phyloP scores from a whole-genome alignment of 2,797 vertebrate species.

The Nannoperca australis region DNA sequence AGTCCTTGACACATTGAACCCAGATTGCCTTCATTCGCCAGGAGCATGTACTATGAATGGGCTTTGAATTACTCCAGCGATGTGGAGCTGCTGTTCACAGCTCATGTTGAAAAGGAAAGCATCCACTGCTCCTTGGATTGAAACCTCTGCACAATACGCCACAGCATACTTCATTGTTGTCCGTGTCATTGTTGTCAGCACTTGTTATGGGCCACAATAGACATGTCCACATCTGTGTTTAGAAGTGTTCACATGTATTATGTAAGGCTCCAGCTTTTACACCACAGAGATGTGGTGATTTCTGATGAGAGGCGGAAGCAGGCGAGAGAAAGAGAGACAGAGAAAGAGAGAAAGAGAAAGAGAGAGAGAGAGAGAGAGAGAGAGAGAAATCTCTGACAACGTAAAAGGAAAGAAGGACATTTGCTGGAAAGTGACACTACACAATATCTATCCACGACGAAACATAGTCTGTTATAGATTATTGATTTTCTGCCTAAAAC shows the following conservation, averaged over 20 bases:
- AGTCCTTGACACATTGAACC: conserved; percentile 37
- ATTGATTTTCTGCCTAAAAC: conserved; percentile 28
- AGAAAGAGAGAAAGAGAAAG: too few relatives aligned
- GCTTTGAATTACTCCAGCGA: conserved; percentile 24
- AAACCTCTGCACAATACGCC: conserved; percentile 41
- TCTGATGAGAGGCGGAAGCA: conserved; percentile 21
- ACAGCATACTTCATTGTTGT: conserved; percentile 36
- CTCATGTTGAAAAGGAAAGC: conserved; percentile 49
- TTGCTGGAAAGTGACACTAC: conserved; percentile 27
- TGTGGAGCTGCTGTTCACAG: background rate
- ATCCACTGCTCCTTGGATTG: conserved; percentile 37
- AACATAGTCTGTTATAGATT: conserved; percentile 22
- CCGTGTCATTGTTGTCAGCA: conserved; percentile 56
- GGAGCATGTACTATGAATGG: conserved; percentile 24
- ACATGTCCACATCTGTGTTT: conserved; percentile 20
- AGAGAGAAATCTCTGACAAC: conserved; percentile 26
- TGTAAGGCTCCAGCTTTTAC: conserved; percentile 4
- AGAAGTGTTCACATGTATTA: conserved; percentile 27
- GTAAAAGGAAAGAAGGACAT: conserved; percentile 24
- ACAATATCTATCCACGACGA: conserved; percentile 18
- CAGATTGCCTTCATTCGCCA: conserved; percentile 31
- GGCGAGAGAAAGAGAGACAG: background rate
- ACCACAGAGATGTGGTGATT: conserved; percentile 25
- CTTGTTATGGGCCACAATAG: conserved; percentile 44
- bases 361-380: background rate